These are phyloP conservation scores for Spicauda simplicius DNA, from an alignment of 2,888 invertebrate species.

Conservation along the genomic window DNA sequence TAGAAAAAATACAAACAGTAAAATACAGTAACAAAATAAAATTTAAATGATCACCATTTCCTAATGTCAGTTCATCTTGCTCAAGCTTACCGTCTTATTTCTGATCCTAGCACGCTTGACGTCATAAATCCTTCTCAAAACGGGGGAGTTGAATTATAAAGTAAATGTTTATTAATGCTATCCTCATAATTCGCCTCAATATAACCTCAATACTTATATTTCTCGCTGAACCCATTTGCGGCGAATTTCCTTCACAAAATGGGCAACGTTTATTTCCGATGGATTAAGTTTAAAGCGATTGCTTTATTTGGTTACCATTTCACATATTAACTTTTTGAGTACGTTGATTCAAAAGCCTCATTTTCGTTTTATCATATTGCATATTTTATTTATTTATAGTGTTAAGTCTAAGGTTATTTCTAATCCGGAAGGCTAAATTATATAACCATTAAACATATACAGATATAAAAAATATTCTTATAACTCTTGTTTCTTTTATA, in stretches of 20 bases:
- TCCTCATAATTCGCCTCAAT: conserved; percentile 35
- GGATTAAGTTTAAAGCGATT: conserved; percentile 27
- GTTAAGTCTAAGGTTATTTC: no score
- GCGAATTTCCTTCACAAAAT: conserved; percentile 60
- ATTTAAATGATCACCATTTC: background rate
- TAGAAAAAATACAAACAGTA: no score
- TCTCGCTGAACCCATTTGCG: conserved; percentile 63
- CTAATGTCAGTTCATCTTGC: conserved; percentile 10
- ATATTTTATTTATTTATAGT: no score
- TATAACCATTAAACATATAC: no score
- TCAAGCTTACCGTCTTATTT: conserved; percentile 26
- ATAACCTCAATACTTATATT: conserved; percentile 50
- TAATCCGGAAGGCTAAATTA: no score
- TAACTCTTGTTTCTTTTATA: no score
- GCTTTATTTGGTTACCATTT: no score
- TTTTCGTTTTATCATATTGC: no score
- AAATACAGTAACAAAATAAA: background rate
- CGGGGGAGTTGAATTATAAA: conserved; percentile 22
- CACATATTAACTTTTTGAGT: no score
- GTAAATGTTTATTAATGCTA: conserved; percentile 32
- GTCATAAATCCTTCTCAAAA: conserved; percentile 17
- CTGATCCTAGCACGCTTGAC: conserved; percentile 23
- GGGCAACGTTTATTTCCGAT: conserved; percentile 50
- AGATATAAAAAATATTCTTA: no score
- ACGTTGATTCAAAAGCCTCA: no score